phyloP scores from a whole-genome alignment of 35 echinoderm and acorn worm species.

The Eucidaris tribuloides region DNA sequence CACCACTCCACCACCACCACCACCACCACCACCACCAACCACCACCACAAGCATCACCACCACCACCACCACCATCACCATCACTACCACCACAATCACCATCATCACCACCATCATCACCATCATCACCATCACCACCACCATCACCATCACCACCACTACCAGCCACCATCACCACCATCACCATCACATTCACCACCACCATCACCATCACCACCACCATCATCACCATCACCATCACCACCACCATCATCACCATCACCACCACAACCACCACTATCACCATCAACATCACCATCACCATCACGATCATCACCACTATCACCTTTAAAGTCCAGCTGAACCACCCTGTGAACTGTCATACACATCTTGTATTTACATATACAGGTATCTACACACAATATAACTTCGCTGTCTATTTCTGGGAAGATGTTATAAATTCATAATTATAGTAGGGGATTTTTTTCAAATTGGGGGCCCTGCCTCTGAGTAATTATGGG shows the following conservation, averaged over 20 bases:
- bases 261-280: neutral
- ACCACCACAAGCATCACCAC: neutral
- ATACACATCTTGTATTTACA: too few species aligned
- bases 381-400: too few species aligned
- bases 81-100: neutral
- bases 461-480: too few species aligned
- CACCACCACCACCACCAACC: neutral
- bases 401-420: too few species aligned
- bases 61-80: neutral
- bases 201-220: neutral
- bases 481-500: too few species aligned
- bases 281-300: too few species aligned
- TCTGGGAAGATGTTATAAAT: too few species aligned
- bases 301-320: neutral
- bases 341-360: too few species aligned
- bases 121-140: neutral
- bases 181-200: neutral
- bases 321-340: neutral
- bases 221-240: neutral
- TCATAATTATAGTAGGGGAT: too few species aligned
- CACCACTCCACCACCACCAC: neutral
- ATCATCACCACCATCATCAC: neutral
- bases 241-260: neutral
- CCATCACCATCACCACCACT: neutral
- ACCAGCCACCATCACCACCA: too few species aligned